These are phyloP conservation scores for Lethenteron camtschaticum DNA, from an alignment of 2,113 vertebrate genomes.

Conservation along the genomic window DNA sequence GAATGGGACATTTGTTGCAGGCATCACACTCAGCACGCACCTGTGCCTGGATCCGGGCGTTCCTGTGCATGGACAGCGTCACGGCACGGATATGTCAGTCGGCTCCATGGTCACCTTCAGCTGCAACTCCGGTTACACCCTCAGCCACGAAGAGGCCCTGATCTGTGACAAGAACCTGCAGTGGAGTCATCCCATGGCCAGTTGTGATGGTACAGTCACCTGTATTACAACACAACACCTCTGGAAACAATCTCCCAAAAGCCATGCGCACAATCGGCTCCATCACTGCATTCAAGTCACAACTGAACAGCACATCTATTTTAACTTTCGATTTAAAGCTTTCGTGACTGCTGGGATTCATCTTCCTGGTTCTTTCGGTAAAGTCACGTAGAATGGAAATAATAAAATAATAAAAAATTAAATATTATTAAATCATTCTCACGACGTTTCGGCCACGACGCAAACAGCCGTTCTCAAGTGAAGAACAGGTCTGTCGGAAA, in stretches of 20 bases:
- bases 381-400: no score
- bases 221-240: not conserved
- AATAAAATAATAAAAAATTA: no score
- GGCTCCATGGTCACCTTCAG: slow-evolving; percentile 78
- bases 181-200: slow-evolving; percentile 81
- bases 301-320: not conserved
- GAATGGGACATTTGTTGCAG: slow-evolving; percentile 19
- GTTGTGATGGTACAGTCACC: slow-evolving; percentile 56
- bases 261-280: not conserved
- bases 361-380: no score
- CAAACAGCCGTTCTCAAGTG: no score
- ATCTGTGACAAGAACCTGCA: slow-evolving; percentile 95
- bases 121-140: slow-evolving; percentile 71
- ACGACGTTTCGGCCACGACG: no score
- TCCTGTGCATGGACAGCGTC: slow-evolving; percentile 72
- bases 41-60: slow-evolving; percentile 88
- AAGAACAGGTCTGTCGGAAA: no score
- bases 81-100: slow-evolving; percentile 82
- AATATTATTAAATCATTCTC: no score
- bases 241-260: not conserved
- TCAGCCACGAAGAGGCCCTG: slow-evolving; percentile 52
- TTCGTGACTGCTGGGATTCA: no score
- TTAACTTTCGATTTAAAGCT: not conserved
- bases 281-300: not conserved
- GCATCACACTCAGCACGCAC: slow-evolving; percentile 70